Evolutionary conservation across 1,140 invertebrate genomes (phyloP), one percentile per base, ranked within the genome.

Genomic region (Drosophila prosaltans): DNA sequence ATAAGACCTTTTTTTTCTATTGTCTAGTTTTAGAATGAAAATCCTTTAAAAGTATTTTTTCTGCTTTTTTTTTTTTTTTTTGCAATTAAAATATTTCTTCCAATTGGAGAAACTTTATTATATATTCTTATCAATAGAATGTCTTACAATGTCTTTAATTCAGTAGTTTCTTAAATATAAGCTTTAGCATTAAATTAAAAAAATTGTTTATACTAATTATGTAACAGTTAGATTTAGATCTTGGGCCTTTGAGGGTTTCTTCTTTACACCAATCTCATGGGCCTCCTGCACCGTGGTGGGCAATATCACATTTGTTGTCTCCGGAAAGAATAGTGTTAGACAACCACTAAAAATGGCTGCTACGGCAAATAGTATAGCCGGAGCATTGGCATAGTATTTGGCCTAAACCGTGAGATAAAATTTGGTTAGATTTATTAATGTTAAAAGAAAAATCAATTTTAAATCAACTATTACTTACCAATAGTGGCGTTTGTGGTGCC

Each of bases 271-370:
- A 86, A 95, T 93, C 57, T 92, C 93, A 90, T 95, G 94, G 3
- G 95, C 95, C 72, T 95, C 95, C 69, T 92, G 91, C 16, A 96
- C 93, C 0, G 95, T 96, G 75, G 96, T 95, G 36, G 95, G 94
- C 32, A 96, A 91, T 43, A 95, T 94, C 3, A 93, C 81, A 32
- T 94, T 94, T 40, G 94, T 93, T 0, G 95, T 96, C 93, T 96
- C 96, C 0, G 96, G 96, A 57, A 96, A 95, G 16, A 94, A 83
- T 2, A 95, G 92, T 0, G 95, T 92, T 1, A 95, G 86, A 3
- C 94, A 43, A 2, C 95, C 95, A 8, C 95, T 94, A 1, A 94
- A 70, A 1, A 95, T 78, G 0, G 95, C 93, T 70, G 94, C 93
- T 24, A 86, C 72, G 0, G 94, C 95, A 78, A 96, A 96, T 5